These are phyloP conservation scores for Craniophora ligustri DNA, from an alignment of 2,888 invertebrate species.

Conservation along the genomic window DNA sequence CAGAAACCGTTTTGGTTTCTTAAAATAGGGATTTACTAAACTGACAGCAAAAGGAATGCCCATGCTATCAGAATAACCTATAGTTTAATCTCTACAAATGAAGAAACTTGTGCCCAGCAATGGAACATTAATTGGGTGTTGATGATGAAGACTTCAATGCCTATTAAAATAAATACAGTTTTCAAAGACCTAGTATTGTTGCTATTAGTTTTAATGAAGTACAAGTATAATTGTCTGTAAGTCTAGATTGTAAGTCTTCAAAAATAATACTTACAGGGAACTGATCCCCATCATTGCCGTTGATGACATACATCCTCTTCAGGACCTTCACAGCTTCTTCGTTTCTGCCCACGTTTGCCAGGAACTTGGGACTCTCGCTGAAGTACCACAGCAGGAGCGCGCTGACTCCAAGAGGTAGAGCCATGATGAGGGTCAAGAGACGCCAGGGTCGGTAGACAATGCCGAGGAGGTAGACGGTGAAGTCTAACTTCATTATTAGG, in stretches of 20 bases:
- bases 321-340: conserved; percentile 90
- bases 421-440: conserved; percentile 80
- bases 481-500: conserved; percentile 76
- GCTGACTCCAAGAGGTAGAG: conserved; percentile 90
- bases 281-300: conserved; percentile 75
- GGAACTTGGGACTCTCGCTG: conserved; percentile 93
- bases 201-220: not conserved
- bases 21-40: no score
- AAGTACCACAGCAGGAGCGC: conserved; percentile 88
- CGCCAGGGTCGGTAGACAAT: conserved; percentile 79
- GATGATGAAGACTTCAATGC: no score
- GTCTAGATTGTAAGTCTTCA: no score
- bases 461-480: conserved; percentile 69
- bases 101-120: no score
- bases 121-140: no score
- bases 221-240: no score
- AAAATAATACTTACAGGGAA: conserved; percentile 70
- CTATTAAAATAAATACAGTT: no score
- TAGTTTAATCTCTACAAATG: no score
- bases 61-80: no score
- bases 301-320: conserved; percentile 87
- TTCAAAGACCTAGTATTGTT: no score
- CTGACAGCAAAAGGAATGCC: no score
- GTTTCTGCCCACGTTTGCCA: conserved; percentile 90
- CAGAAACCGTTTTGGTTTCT: no score